Base-by-base conservation (phyloP, 2,797 vertebrate species). In the Lagodon rhomboides region DNA sequence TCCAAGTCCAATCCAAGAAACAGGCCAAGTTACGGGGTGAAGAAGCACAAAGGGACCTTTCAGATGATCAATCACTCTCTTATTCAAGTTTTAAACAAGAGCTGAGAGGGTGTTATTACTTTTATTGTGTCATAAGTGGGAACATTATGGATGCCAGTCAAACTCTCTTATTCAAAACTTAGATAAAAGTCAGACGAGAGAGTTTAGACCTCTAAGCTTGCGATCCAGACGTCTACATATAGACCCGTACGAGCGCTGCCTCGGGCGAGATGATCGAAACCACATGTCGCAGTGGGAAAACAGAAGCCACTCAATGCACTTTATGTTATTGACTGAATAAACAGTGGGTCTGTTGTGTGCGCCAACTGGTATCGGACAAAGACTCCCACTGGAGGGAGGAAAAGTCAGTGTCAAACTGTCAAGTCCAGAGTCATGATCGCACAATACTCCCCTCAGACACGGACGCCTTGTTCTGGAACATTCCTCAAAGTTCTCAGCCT, bases 391-490 rank as follows among this genome's bases (percentile, higher is more conserved):
- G 64, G 62, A 82, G 56, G 74, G 70, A 34, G 73, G 61, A 44
- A 75, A 75, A 63, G 79, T 73, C 69, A 23, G 85, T 75, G 90
- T 91, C 85, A 88, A 78, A 87, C 73, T 73, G 79, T 89, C 83
- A 83, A 75, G 63, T 85, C 68, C 82, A 59, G 80, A 73, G 74
- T 66, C 74, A 41, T 7, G 13, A 76, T 79, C 41, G 8, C 73
- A 93, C 91, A 93, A 91, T 84, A 68, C 81, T 79, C 68, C 83
- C 77, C 85, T 92, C 91, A 93, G 83, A 92, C 76, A 38, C 0
- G 18, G 75, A 73, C 38, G 80, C 68, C 87, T 89, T 82, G 87
- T 91, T 91, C 82, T 83, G 90, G 87, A 90, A 92, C 90, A 94
- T 94, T 94, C 92, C 92, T 68, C 16, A 75, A 85, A 79, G 81